Evolutionary conservation across 2,888 invertebrate species (phyloP), one percentile per base, ranked within the genome.

Genomic region (Folsomia manolachei): DNA sequence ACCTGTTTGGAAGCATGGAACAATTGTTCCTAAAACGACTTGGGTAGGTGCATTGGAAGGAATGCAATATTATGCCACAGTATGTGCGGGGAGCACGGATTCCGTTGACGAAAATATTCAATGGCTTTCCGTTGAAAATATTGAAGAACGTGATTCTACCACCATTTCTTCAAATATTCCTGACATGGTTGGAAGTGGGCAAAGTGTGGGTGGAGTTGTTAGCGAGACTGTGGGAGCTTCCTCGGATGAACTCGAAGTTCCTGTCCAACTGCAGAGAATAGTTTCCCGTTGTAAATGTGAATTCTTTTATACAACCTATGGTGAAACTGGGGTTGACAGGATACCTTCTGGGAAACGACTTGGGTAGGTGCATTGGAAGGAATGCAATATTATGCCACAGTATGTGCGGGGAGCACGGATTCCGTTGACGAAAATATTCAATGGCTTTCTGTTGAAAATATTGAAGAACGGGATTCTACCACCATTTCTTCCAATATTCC

Each of bases 51-150:
- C 93, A 69, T 86, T 99, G 14, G 93, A 94, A 82, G 96, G 97
- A 84, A 96, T 99, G 95, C 98, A 98, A 88, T 99, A 99, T 86
- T 99, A 98, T 86, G 98, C 98, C 14, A 99, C 99, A 9, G 96
- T 98, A 64, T 92, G 92, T 83, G 93, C 93, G 1, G 81, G 79
- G 53, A 75, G 70, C 63, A 27, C 70, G 0, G 79, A 79, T 39
- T 73, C 75, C 19, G 78, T 74, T 21, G 79, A 81, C 69, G 93
- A 95, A 81, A 94, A 95, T 84, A 95, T 98, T 79, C 94, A 95
- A 87, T 99, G 98, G 98, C 87, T 99, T 80, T 92, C 93, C 0
- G 89, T 95, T 62, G 95, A 96, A 81, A 94, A 96, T 83, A 97
- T 97, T 74, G 94, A 95, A 81, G 88, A 86, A 77, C 84, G 85